phyloP scores from a whole-genome alignment of 2,888 invertebrate genomes.

The Unio pictorum region DNA sequence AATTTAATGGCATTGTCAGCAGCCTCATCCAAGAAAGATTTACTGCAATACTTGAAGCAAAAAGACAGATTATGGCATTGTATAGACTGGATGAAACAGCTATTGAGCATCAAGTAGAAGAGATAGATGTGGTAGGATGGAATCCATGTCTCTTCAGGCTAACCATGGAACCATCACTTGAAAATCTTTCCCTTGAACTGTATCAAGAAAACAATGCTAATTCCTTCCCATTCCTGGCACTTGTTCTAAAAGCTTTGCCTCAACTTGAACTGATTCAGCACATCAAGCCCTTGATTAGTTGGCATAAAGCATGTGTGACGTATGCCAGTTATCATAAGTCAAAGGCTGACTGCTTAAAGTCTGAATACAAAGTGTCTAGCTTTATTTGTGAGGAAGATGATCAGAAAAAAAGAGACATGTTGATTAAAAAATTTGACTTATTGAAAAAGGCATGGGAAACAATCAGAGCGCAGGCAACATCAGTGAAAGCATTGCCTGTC shows the following conservation, averaged over 20 bases:
- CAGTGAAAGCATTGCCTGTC: neutral
- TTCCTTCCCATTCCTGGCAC: conserved; percentile 16
- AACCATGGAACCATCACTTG: conserved; percentile 3
- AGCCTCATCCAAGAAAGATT: too few relatives aligned
- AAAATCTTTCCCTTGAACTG: conserved; percentile 16
- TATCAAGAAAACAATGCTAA: neutral
- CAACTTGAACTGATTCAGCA: conserved; percentile 19
- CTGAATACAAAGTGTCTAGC: conserved; percentile 3
- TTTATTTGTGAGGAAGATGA: conserved; percentile 11
- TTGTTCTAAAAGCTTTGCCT: conserved; percentile 8
- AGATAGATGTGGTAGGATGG: neutral
- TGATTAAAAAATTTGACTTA: conserved; percentile 13
- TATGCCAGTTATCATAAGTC: conserved; percentile 31
- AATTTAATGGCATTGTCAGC: too few relatives aligned
- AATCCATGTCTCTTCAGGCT: conserved; percentile 15
- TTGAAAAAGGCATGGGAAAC: conserved; percentile 17
- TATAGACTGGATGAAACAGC: too few relatives aligned
- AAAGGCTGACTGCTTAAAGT: conserved; percentile 24
- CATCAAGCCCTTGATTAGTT: conserved; percentile 28
- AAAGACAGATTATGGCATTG: too few relatives aligned
- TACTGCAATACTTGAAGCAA: too few relatives aligned
- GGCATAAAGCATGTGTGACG: conserved; percentile 31
- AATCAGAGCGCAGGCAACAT: conserved; percentile 1
- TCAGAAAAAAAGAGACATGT: conserved; percentile 1
- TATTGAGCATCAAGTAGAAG: conserved; percentile 4